Base-by-base conservation (phyloP, 2,113 vertebrate species). In the Lampris incognitus region DNA sequence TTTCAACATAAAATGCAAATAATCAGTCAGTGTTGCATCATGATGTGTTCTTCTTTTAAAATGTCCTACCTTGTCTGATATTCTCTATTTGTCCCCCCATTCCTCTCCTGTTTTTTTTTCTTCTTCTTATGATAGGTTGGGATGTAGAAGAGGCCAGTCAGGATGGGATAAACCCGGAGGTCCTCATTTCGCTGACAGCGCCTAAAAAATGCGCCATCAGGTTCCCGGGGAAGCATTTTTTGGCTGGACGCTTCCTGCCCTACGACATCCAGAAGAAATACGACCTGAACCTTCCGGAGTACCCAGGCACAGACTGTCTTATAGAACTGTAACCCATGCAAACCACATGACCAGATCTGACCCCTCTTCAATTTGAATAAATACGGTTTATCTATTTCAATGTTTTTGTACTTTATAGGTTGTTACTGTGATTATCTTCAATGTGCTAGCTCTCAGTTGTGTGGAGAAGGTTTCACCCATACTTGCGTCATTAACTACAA, bases 201-300 rank as follows among this genome's bases (percentile, higher is more conserved):
- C 97, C 98, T 50, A 99, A 98, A 90, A 95, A 92, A 68, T 97
- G 96, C 0, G 93, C 97, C 3, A 81, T 90, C 1, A 93, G 92
- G 68, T 98, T 98, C 90, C 92, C 94, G 0, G 98, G 97, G 70
- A 96, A 97, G 87, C 98, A 98, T 86, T 97, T 97, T 56, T 93
- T 98, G 85, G 97, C 96, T 0, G 97, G 97, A 46, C 94, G 98
- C 5, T 98, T 97, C 91, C 93, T 99, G 70, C 98, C 98, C 0
- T 96, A 96, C 38, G 98, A 99, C 13, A 91, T 98, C 85, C 97
- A 96, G 90, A 96, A 96, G 81, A 99, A 98, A 91, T 98, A 96
- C 0, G 96, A 96, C 69, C 94, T 98, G 63, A 95, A 96, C 87
- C 93, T 95, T 9, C 97, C 97, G 0, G 93, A 94, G 2, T 98